Evolutionary conservation across 30 jellyfish, hydroid and myxozoan genomes (phyloP).

Genomic region (Aurelia sp.): DNA sequence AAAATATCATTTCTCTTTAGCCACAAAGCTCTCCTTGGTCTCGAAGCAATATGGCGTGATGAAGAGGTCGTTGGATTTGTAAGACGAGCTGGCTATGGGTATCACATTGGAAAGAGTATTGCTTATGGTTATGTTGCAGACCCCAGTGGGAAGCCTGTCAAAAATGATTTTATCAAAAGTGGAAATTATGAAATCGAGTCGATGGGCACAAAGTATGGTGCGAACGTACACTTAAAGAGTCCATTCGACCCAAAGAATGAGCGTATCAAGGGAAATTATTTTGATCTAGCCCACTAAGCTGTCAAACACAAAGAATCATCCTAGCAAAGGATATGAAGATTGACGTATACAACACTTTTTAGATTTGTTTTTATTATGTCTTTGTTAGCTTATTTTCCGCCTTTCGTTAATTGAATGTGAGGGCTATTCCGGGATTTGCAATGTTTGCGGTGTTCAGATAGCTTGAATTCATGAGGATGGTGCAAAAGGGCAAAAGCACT

Average conservation of each 20-base stretch:
- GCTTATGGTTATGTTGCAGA: conserved; percentile 90
- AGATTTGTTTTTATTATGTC: too few species aligned
- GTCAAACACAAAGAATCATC: too few species aligned
- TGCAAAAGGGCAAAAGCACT: too few species aligned
- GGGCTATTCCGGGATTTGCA: too few species aligned
- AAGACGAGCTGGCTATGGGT: conserved; percentile 96
- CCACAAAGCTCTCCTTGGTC: conserved; percentile 88
- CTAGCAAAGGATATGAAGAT: too few species aligned
- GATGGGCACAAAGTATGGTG: conserved; percentile 79
- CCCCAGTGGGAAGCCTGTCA: conserved; percentile 77
- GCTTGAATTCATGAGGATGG: too few species aligned
- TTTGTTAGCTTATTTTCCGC: too few species aligned
- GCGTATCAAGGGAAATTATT: conserved; percentile 86
- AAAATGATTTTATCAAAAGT: conserved; percentile 69
- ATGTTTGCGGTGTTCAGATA: too few species aligned
- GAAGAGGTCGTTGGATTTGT: conserved; percentile 84
- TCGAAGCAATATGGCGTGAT: conserved; percentile 87
- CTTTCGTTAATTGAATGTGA: too few species aligned
- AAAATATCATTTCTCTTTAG: conserved; percentile 26
- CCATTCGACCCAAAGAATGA: conserved; percentile 90
- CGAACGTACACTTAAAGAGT: conserved; percentile 68
- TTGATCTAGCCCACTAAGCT: too few species aligned
- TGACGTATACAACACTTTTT: too few species aligned
- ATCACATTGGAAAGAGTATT: conserved; percentile 85
- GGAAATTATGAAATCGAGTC: conserved; percentile 86